Evolutionary conservation across 1,140 invertebrate species (phyloP), one percentile per base, ranked within the genome.

Genomic region (Venustaconcha ellipsiformis): DNA sequence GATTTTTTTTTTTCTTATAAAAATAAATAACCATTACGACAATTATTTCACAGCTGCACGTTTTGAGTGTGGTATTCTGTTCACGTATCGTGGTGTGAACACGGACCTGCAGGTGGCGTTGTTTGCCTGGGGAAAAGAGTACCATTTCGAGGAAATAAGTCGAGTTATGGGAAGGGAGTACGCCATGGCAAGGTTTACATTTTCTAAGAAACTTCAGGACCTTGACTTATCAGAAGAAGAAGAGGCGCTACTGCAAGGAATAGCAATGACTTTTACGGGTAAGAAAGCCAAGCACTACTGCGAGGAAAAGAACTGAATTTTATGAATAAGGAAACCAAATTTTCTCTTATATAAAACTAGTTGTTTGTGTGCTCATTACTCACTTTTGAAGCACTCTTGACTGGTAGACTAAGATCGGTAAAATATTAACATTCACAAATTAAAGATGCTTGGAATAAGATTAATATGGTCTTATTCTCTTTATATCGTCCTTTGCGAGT

Each of bases 61-160:
- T 48, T 73, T 78, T 73, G 76, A 78, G 57, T 67, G 68, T 26
- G 57, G 56, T n/a, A 26, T 67, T 1, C 12, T 14, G 65, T 26
- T n/a, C 59, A 60, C 56, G 60, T 17, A 20, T 17, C 11, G 59
- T 48, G 23, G 74, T 55, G 13, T 30, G 59, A 74, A 63, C 30
- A 57, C 67, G 15, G 55, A 17, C 17, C 48, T 48, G 58, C 20
- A 65, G n/a, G 65, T 78, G 23, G 66, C 59, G 3, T 70, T 68
- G 17, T 5, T 66, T 6, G 70, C 76, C 4, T 69, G 70, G 65
- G 48, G 66, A 14, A 68, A 78, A 59, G 70, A 73, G 12, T 78
- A 78, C 56, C 76, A 78, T 55, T 17, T 78, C 23, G 70, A 78
- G 48, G 76, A 78, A 48, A 48, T 78, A 57, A 20, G 30, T 12